Percentiles rank a stretch among this genome's conserved stretches.
phyloP scores from a whole-genome alignment of 2,888 invertebrate genomes.

The Monoplex corrugatus region DNA sequence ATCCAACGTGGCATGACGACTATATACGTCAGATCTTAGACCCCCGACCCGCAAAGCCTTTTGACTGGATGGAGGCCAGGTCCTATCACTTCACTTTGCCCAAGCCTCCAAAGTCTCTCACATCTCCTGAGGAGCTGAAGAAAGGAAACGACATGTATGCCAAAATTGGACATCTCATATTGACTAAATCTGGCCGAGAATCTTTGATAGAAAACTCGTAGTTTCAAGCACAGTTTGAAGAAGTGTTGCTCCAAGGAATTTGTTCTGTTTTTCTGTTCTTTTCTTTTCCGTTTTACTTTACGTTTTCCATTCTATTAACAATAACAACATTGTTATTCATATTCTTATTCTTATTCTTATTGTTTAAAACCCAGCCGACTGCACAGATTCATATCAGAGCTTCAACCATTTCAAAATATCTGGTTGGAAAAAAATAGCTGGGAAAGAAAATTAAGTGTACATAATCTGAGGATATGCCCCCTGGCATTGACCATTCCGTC shows the following conservation, averaged over 20 bases:
- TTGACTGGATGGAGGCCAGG: constrained; percentile 41
- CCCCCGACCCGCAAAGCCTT: background rate
- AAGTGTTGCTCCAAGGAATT: background rate
- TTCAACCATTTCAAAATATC: too few species aligned
- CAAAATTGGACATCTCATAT: background rate
- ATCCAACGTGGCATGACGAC: constrained; percentile 49
- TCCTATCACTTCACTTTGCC: constrained; percentile 49
- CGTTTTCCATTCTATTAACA: too few species aligned
- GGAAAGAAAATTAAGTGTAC: too few species aligned
- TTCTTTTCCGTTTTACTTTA: background rate
- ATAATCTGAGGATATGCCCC: too few species aligned
- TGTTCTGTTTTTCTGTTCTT: background rate
- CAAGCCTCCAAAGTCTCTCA: constrained; percentile 40
- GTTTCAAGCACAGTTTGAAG: background rate
- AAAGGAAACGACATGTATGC: background rate
- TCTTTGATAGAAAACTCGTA: background rate
- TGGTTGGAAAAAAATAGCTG: too few species aligned
- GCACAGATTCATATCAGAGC: too few species aligned
- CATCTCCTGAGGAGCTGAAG: constrained; percentile 30
- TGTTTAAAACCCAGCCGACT: too few species aligned
- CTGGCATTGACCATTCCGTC: too few species aligned
- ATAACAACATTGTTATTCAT: too few species aligned
- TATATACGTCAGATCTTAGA: constrained; percentile 41
- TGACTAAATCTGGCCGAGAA: background rate
- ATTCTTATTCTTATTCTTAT: too few species aligned